Evolutionary conservation across 2,113 vertebrate genomes (phyloP).

Genomic region (Clarias batrachus): DNA sequence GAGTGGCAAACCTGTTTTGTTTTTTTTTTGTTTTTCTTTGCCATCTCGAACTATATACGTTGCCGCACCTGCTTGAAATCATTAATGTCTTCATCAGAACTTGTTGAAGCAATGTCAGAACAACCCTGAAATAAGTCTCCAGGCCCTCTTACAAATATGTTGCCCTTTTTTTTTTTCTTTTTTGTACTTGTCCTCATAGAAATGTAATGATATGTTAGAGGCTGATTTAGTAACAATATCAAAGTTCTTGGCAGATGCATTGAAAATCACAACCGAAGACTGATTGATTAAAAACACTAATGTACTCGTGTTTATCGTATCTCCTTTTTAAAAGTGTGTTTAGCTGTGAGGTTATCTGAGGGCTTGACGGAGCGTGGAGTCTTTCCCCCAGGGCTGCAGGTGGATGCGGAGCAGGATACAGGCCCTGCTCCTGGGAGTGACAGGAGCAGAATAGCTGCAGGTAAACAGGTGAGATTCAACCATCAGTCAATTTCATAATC

Average conservation of each 20-base stretch:
- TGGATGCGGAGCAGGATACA: slow-evolving; percentile 60
- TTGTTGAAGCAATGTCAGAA: slow-evolving; percentile 9
- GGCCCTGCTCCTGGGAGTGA: slow-evolving; percentile 29
- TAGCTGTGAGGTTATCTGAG: slow-evolving; percentile 37
- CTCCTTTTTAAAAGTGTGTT: slow-evolving; percentile 9
- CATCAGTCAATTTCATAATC: slow-evolving; percentile 58
- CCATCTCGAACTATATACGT: background rate
- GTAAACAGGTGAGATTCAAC: slow-evolving; percentile 69
- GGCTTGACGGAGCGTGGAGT: slow-evolving; percentile 15
- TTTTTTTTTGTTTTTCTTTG: background rate
- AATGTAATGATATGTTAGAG: slow-evolving; percentile 7
- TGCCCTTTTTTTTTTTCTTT: background rate
- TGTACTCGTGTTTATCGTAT: background rate
- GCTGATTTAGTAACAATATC: background rate
- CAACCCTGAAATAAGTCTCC: background rate
- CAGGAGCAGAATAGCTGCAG: slow-evolving; percentile 59
- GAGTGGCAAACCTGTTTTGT: slow-evolving; percentile 12
- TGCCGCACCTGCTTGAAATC: slow-evolving; percentile 7
- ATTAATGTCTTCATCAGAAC: slow-evolving; percentile 21
- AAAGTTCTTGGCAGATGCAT: background rate
- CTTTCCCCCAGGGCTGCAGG: slow-evolving; percentile 64
- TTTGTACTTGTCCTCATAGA: slow-evolving; percentile 3
- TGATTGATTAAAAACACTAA: slow-evolving; percentile 5
- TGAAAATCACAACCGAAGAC: background rate
- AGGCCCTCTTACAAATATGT: background rate